These are phyloP conservation scores for Orthosia cruda DNA, from an alignment of 2,888 invertebrate genomes.

Conservation along the genomic window DNA sequence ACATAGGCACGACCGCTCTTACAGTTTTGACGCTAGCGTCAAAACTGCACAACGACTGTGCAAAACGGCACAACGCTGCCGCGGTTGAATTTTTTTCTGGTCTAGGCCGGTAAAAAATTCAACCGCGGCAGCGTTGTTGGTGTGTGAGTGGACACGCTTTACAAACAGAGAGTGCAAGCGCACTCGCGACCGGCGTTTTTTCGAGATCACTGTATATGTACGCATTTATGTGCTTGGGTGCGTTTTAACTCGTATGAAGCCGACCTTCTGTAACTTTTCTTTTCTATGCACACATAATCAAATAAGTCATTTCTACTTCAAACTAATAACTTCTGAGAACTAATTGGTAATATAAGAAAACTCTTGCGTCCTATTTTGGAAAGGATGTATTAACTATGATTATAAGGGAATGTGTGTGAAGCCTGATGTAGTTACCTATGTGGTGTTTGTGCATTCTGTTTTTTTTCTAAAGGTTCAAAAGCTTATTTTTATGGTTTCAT, in stretches of 20 bases:
- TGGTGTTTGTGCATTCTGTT: not conserved
- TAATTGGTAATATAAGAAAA: conserved; percentile 60
- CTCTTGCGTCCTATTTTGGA: conserved; percentile 36
- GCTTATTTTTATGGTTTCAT: not conserved
- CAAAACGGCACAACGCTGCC: too few species aligned
- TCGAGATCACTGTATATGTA: not conserved
- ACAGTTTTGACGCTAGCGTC: too few species aligned
- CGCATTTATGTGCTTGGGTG: too few species aligned
- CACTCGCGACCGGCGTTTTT: not conserved
- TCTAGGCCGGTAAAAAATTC: too few species aligned
- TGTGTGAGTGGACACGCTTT: not conserved
- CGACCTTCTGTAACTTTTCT: not conserved
- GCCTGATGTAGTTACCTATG: conserved; percentile 7
- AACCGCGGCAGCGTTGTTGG: too few species aligned
- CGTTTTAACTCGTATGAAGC: fast-evolving
- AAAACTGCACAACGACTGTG: too few species aligned
- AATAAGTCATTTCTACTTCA: conserved; percentile 50
- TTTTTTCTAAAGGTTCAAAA: not conserved
- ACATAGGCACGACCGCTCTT: too few species aligned
- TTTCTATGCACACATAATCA: conserved; percentile 14
- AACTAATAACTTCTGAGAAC: conserved; percentile 44
- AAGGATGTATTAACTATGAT: conserved; percentile 31
- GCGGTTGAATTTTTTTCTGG: too few species aligned
- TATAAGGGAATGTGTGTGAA: conserved; percentile 18
- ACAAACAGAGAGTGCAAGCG: not conserved